These are phyloP conservation scores for Anisognathus igniventris DNA, from an alignment of 2,797 vertebrate species.

Conservation along the genomic window DNA sequence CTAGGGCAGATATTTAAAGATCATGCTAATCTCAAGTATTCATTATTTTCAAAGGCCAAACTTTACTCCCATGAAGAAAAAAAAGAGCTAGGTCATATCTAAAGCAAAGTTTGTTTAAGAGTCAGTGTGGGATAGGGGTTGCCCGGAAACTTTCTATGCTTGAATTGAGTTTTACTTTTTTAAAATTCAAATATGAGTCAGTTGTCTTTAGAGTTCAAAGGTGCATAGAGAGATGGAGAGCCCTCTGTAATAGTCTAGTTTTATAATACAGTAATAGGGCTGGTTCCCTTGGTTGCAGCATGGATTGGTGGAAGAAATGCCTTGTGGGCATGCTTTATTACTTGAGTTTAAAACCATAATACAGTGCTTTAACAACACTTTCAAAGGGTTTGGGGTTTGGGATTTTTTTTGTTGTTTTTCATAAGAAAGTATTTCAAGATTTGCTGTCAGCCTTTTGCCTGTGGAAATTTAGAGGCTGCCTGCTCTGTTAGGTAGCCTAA, in stretches of 20 bases:
- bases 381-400: not conserved
- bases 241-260: slow-evolving; percentile 43
- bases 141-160: not conserved
- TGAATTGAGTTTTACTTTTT: not conserved
- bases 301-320: slow-evolving; percentile 44
- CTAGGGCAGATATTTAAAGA: not conserved
- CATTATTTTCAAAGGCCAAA: not conserved
- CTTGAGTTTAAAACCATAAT: slow-evolving; percentile 51
- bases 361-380: slow-evolving; percentile 51
- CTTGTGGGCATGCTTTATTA: slow-evolving; percentile 18
- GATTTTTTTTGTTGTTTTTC: not conserved
- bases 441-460: slow-evolving; percentile 52
- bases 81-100: not conserved
- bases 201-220: not conserved
- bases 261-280: slow-evolving; percentile 44
- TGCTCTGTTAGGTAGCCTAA: slow-evolving; percentile 53
- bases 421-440: slow-evolving; percentile 16
- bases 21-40: not conserved
- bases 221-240: not conserved
- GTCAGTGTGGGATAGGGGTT: not conserved
- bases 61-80: not conserved
- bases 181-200: not conserved
- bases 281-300: slow-evolving; percentile 47
- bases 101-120: not conserved
- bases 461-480: slow-evolving; percentile 58